phyloP scores from a whole-genome alignment of 2,797 vertebrate genomes.

The Aulostomus chinensis region DNA sequence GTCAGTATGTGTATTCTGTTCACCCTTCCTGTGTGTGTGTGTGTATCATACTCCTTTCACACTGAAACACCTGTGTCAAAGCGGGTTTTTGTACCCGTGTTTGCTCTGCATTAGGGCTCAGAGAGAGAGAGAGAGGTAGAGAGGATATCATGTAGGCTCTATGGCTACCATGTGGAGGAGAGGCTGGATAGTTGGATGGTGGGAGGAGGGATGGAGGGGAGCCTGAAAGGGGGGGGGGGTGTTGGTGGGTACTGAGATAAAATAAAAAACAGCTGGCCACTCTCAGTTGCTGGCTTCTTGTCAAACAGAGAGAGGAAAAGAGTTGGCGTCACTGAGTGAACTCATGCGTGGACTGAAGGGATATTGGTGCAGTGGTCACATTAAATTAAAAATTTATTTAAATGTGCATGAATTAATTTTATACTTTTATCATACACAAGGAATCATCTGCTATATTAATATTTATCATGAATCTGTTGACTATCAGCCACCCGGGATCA shows the following conservation, averaged over 20 bases:
- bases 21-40: background rate
- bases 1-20: background rate
- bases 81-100: no score
- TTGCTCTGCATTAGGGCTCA: no score
- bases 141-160: constrained; percentile 37
- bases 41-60: no score
- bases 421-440: no score
- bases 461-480: no score
- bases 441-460: no score
- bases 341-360: constrained; percentile 9
- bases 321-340: constrained; percentile 26
- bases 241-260: constrained; percentile 16
- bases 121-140: no score
- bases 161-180: constrained; percentile 8
- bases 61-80: no score
- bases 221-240: constrained; percentile 10
- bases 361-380: no score
- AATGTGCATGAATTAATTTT: no score
- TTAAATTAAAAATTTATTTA: no score
- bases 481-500: background rate
- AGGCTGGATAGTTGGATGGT: constrained; percentile 31
- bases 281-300: constrained; percentile 22
- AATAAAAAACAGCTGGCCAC: constrained; percentile 63
- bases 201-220: constrained; percentile 39
- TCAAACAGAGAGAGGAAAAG: constrained; percentile 12